phyloP scores from a whole-genome alignment of 2,888 invertebrate species.

The Acanthacorydalis orientalis region DNA sequence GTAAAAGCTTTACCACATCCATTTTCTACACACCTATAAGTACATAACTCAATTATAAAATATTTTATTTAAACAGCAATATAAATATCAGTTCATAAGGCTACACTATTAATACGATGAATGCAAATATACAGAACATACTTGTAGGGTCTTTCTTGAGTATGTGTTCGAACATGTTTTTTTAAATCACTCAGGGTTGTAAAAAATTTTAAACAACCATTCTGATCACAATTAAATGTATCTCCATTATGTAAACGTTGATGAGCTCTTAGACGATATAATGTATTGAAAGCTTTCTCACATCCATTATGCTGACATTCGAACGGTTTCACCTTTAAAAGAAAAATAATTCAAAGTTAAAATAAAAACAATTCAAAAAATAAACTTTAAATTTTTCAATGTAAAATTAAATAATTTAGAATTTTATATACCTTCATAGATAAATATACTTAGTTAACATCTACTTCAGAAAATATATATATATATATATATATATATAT shows the following conservation, averaged over 20 bases:
- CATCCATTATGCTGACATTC: constrained; percentile 69
- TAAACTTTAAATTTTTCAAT: too few species aligned
- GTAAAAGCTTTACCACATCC: constrained; percentile 87
- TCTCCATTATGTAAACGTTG: constrained; percentile 85
- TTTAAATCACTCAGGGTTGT: constrained; percentile 88
- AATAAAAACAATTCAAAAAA: too few species aligned
- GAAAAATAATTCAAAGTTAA: not conserved
- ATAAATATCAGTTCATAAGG: not conserved
- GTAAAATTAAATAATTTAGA: too few species aligned
- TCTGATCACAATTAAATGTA: constrained; percentile 79
- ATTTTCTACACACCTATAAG: constrained; percentile 53
- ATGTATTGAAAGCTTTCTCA: constrained; percentile 85
- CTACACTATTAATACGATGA: too few species aligned
- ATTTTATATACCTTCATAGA: too few species aligned
- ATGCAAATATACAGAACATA: constrained; percentile 26
- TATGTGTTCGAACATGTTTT: constrained; percentile 85
- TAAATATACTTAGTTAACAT: too few species aligned
- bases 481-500: too few species aligned
- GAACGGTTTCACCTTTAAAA: constrained; percentile 60
- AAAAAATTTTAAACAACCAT: constrained; percentile 76
- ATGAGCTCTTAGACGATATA: constrained; percentile 84
- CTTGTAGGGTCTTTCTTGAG: constrained; percentile 80
- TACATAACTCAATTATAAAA: constrained; percentile 8
- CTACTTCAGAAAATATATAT: too few species aligned
- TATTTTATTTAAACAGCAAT: not conserved